Evolutionary conservation across 2,113 vertebrate genomes (phyloP), one percentile per base, ranked within the genome.

Genomic region (Himantopus leucocephalus): DNA sequence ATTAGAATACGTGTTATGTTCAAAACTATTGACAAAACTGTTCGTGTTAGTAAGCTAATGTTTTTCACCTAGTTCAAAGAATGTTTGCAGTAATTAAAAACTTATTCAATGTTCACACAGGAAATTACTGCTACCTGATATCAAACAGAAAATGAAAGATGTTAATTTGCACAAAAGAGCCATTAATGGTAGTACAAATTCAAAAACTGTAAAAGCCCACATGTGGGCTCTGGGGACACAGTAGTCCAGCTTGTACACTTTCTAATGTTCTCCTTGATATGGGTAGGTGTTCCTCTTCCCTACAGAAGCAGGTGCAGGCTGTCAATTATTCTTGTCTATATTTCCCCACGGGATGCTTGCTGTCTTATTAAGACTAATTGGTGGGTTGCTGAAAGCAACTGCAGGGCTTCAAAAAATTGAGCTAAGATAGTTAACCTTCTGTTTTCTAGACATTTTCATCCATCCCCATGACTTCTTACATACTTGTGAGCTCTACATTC

Each of bases 351-450:
- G 85, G 81, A 66, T 70, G 14, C 21, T 50, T 85, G 30, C 41
- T 92, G 78, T 83, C 74, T 88, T 85, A 80, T 70, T 80, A 85
- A 80, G 63, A 90, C 45, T 70, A 88, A 93, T 92, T 88, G 60
- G 34, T 83, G 20, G 7, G 16, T 47, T 96, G 37, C 59, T 90
- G 85, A 75, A 90, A 95, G 41, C n/a, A 83, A 48, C 53, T 70
- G 35, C 35, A 88, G 18, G 26, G 6, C 58, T 93, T 91, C 63
- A 66, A 79, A 70, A 63, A 55, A 20, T 8, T 64, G 48, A 45
- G 55, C 29, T 58, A 24, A 68, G 29, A 70, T 47, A 77, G 58
- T 70, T 79, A 79, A 58, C 82, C 60, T 89, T 71, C 55, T 85
- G 41, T 88, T 96, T 93, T 73, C 47, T 55, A 62, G 85, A 47